A percentile compares a stretch with the other conserved stretches of the same genome.
Conservation (phyloP, 35 echinoderm and acorn worm genomes). For the Stichopus chloronotus region DNA sequence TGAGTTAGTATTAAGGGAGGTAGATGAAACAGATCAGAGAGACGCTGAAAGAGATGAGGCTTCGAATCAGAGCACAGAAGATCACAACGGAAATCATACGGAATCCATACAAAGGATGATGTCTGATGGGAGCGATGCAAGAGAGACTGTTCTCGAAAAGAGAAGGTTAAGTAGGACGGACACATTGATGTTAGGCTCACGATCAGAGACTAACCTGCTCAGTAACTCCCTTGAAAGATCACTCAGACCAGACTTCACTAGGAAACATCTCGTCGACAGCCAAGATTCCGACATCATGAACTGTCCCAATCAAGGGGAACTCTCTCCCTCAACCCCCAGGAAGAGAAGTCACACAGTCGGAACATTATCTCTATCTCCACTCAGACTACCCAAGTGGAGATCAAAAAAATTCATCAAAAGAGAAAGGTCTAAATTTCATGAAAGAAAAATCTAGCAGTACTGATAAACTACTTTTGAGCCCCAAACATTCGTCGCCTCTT, state of each 20-base stretch:
- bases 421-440: background rate
- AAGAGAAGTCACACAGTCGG: slow-evolving; percentile 40
- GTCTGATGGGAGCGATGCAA: no score
- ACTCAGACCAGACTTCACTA: background rate
- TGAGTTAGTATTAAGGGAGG: background rate
- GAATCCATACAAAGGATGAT: no score
- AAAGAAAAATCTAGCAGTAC: slow-evolving; percentile 32
- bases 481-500: background rate
- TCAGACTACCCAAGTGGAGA: slow-evolving; percentile 30
- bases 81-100: slow-evolving; percentile 7
- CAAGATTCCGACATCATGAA: slow-evolving; percentile 11
- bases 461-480: slow-evolving; percentile 10
- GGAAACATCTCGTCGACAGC: background rate
- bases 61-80: background rate
- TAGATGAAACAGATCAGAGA: background rate
- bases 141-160: background rate
- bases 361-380: slow-evolving; percentile 21
- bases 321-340: slow-evolving; percentile 4
- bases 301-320: background rate
- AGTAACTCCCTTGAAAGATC: slow-evolving; percentile 1
- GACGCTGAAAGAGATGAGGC: background rate
- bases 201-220: background rate
- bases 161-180: slow-evolving; percentile 19
- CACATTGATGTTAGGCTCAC: background rate
- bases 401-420: slow-evolving; percentile 12